Evolutionary conservation across 2,113 vertebrate genomes (phyloP), one percentile per base, ranked within the genome.

Genomic region (Hippocampus comes): DNA sequence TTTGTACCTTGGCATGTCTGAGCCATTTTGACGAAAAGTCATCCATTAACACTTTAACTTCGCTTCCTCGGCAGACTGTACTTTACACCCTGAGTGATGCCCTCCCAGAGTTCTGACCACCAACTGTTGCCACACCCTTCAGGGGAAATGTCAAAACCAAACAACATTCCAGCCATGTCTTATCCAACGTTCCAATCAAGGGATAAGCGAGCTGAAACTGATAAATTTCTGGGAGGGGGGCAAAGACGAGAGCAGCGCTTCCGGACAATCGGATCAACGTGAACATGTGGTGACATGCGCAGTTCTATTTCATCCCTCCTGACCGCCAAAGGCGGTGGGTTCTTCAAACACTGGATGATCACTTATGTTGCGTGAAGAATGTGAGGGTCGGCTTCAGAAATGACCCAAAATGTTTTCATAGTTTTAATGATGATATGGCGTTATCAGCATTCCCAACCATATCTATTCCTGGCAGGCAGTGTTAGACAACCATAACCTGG

Each of bases 101-200:
- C 23, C 56, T 27, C 11, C 3, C 23, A 25, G 14, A 67, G 57
- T 67, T 77, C 51, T 56, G 20, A 69, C 8, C 46, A 21, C 57
- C 41, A 20, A 63, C 2, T 68, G 30, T 41, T 30, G 63, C 49
- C 68, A n/a, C n/a, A 15, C 61, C 75, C 68, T 27, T 56, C 25
- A 18, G 72, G 68, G 15, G 25, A 57, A 64, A 71, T 14, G 25
- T 1, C 70, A 25, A 70, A 76, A 71, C 46, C 71, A 48, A 34
- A 73, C 61, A 63, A 42, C 63, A 74, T 48, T 69, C 38, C 60
- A 56, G 27, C 57, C 57, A 14, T 4, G 63, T 43, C 23, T 63
- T 10, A 66, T 56, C 30, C 25, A 42, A 34, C 8, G 20, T 41
- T 42, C 14, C 14, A 2, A 61, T 74, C 57, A 55, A 20, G 42